Evolutionary conservation across 2,797 vertebrate species (phyloP), one percentile per base, ranked within the genome.

Genomic region (Danio kyathit): DNA sequence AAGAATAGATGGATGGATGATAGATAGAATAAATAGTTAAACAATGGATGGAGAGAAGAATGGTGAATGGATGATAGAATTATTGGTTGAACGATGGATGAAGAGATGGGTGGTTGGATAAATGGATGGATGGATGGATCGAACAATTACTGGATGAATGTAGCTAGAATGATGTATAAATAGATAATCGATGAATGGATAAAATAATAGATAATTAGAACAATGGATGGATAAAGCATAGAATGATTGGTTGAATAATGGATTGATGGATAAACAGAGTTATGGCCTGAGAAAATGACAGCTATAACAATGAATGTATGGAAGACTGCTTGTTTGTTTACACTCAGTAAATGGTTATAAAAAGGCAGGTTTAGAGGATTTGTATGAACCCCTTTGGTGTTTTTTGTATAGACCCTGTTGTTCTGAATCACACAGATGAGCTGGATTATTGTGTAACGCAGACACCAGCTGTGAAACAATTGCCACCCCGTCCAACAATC

Each of bases 341-440:
- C 84, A 76, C 69, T 82, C 56, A 61, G 56, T 64, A 40, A 84
- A 61, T 7, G 71, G 76, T 81, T 54, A 84, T 86, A 86, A 86
- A 86, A 87, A 79, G 82, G 67, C 83, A 76, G 78, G 80, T 89
- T 87, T 85, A 86, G 60, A 77, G 77, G 74, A 11, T 83, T 81
- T 82, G 82, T 83, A 70, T 81, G 65, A 76, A 72, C 72, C 83
- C 75, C 83, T 84, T 51, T 49, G 29, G 49, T 59, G 70, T 16
- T 12, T 46, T 71, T 38, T 74, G 44, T n/a, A 49, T 71, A 51
- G 72, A 73, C 60, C 49, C 61, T 29, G 54, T 71, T 77, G 16
- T 63, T 56, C 72, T 57, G 29, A 72, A 79, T 48, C 72, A 80
- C 38, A 83, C 72, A 61, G 63, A 69, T 29, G 54, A 69, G 48